A percentile compares a stretch with the other conserved stretches of the same genome.
Conservation (phyloP, 2,888 invertebrate genomes). For the Heliconius sara region DNA sequence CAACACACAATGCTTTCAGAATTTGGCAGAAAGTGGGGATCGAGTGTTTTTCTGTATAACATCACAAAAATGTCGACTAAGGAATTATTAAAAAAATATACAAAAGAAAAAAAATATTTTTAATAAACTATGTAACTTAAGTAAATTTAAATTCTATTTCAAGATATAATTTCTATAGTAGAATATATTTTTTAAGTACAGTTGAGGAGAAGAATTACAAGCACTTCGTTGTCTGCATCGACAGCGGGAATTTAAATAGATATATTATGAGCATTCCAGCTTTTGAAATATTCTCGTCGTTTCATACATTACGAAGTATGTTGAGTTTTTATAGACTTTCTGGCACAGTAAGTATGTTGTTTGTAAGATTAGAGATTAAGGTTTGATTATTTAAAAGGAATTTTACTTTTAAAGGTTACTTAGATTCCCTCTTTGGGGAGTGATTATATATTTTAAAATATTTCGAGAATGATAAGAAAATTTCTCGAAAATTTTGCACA, state of each 20-base stretch:
- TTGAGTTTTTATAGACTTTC: neutral
- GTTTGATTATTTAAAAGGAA: neutral
- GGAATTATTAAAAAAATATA: neutral
- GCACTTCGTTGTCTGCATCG: constrained; percentile 25
- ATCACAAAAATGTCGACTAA: too few relatives aligned
- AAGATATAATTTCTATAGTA: neutral
- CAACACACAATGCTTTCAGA: too few relatives aligned
- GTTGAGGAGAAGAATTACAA: constrained; percentile 21
- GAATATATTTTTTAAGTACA: constrained; percentile 9
- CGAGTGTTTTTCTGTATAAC: too few relatives aligned
- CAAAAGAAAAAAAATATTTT: neutral
- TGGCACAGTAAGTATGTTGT: neutral
- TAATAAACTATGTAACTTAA: neutral
- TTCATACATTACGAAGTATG: constrained; percentile 5
- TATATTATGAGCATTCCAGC: constrained; percentile 20
- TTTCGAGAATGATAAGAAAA: too few relatives aligned
- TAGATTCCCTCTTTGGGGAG: too few relatives aligned
- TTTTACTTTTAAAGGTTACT: neutral
- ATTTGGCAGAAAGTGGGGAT: too few relatives aligned
- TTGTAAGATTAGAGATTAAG: neutral
- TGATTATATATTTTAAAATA: too few relatives aligned
- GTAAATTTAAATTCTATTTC: neutral
- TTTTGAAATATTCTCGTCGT: constrained; percentile 14
- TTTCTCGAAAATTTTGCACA: too few relatives aligned
- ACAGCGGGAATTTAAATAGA: constrained; percentile 21